phyloP scores from a whole-genome alignment of 2,113 vertebrate genomes.

The Tachuris rubrigastra region DNA sequence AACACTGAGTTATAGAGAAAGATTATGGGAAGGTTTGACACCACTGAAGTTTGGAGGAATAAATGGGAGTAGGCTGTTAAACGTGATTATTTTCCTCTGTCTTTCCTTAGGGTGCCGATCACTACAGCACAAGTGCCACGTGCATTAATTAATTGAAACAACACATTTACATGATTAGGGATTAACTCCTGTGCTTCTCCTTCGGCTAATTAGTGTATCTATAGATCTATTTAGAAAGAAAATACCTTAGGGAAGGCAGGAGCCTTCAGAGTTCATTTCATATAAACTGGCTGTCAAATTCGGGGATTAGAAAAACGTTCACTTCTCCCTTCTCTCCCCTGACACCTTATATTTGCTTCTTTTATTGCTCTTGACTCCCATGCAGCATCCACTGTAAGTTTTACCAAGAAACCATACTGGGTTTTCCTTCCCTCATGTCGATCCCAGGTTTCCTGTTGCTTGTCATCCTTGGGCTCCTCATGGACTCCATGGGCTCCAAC shows the following conservation, averaged over 20 bases:
- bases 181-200: constrained; percentile 48
- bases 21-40: neutral
- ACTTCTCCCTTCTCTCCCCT: neutral
- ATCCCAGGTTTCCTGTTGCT: neutral
- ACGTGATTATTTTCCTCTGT: neutral
- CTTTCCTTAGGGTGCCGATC: constrained; percentile 51
- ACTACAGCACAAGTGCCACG: constrained; percentile 22
- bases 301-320: constrained; percentile 5
- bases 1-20: neutral
- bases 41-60: neutral
- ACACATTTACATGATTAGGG: constrained; percentile 56
- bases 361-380: neutral
- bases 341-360: neutral
- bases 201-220: constrained; percentile 59
- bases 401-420: neutral
- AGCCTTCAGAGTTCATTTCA: constrained; percentile 26
- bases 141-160: constrained; percentile 63
- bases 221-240: constrained; percentile 53
- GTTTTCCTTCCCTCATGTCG: neutral
- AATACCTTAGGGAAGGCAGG: constrained; percentile 24
- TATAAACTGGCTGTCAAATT: constrained; percentile 20
- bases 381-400: neutral
- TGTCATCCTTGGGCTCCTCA: neutral
- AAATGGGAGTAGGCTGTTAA: neutral
- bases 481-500: neutral